A percentile compares a stretch with the other conserved stretches of the same genome.
These are phyloP conservation scores for Metallyticus violacea DNA, from an alignment of 2,888 invertebrate genomes.

Conservation along the genomic window DNA sequence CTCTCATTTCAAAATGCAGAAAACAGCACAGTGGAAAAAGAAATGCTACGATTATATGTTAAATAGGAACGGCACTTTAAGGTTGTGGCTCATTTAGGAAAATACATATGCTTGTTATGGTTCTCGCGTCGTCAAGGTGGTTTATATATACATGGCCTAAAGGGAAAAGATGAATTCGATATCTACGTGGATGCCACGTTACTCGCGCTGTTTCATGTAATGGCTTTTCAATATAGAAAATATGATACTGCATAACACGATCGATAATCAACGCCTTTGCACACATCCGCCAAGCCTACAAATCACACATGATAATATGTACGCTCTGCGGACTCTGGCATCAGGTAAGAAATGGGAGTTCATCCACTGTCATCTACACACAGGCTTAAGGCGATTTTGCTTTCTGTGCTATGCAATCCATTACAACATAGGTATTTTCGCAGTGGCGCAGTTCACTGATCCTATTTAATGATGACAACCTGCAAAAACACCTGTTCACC, in stretches of 20 bases:
- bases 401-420: neutral
- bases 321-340: too few species aligned
- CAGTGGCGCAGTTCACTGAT: too few species aligned
- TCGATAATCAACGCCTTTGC: neutral
- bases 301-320: too few species aligned
- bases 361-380: too few species aligned
- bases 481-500: too few species aligned
- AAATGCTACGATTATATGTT: too few species aligned
- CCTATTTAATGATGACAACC: too few species aligned
- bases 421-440: neutral
- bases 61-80: too few species aligned
- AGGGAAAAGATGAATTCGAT: neutral
- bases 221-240: neutral
- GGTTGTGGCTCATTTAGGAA: neutral
- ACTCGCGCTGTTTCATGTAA: neutral
- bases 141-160: neutral
- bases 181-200: neutral
- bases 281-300: neutral
- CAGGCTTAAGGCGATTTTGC: neutral
- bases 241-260: neutral
- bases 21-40: too few species aligned
- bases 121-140: neutral
- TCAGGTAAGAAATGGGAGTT: too few species aligned
- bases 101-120: too few species aligned
- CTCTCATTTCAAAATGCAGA: too few species aligned